Percentiles rank a stretch among this genome's conserved stretches.
phyloP scores from a whole-genome alignment of 1,140 invertebrate species.

The Drosophila repletoides region DNA sequence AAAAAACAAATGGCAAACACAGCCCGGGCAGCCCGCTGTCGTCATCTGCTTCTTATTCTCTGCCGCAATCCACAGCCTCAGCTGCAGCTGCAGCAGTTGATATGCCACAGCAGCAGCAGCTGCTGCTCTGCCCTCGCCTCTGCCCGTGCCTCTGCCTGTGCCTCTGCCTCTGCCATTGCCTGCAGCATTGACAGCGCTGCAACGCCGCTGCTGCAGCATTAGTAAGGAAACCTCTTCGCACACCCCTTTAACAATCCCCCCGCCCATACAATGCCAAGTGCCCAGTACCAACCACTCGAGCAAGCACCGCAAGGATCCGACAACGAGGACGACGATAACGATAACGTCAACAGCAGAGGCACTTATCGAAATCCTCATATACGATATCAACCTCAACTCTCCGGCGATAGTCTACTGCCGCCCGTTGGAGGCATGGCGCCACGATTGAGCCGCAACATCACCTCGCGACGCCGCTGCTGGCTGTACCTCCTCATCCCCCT shows the following conservation, averaged over 20 bases:
- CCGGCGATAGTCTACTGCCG: background rate
- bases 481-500: too few species aligned
- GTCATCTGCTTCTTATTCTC: slow-evolving; percentile 17
- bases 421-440: slow-evolving; percentile 6
- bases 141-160: background rate
- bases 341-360: background rate
- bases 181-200: background rate
- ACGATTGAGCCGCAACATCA: slow-evolving; percentile 23
- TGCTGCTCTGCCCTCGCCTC: background rate
- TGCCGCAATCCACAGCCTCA: background rate
- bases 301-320: slow-evolving; percentile 41
- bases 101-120: slow-evolving; percentile 8
- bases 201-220: too few species aligned
- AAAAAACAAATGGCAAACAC: slow-evolving; percentile 48
- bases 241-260: too few species aligned
- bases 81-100: slow-evolving; percentile 18
- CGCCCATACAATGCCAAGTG: slow-evolving; percentile 60
- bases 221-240: too few species aligned
- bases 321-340: slow-evolving; percentile 42
- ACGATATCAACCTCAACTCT: slow-evolving; percentile 28
- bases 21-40: slow-evolving; percentile 23
- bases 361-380: too few species aligned
- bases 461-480: slow-evolving; percentile 22
- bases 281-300: slow-evolving; percentile 63
- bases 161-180: background rate